These are phyloP conservation scores for Amazonetta brasiliensis DNA, from an alignment of 2,797 vertebrate genomes.

Conservation along the genomic window DNA sequence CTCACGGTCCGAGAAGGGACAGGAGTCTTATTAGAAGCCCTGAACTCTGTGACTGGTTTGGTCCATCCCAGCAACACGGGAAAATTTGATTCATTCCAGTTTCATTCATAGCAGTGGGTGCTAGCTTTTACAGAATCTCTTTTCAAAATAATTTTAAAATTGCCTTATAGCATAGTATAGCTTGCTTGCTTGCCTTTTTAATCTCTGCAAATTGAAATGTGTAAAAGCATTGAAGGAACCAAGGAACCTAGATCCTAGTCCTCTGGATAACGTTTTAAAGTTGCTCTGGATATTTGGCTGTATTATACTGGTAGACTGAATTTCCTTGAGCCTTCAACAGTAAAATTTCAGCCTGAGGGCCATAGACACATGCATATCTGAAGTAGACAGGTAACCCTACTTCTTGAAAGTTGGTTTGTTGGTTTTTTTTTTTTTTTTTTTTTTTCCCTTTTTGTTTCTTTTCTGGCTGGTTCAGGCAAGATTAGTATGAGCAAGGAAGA, in stretches of 20 bases:
- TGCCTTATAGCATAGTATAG: background rate
- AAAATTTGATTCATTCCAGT: background rate
- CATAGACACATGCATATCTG: background rate
- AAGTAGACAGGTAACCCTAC: background rate
- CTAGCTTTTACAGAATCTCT: background rate
- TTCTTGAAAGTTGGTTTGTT: background rate
- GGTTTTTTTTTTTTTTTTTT: background rate
- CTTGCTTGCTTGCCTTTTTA: background rate
- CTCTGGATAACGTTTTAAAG: background rate
- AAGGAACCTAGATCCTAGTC: background rate
- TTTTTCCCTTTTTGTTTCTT: no score
- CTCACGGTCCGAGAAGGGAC: background rate
- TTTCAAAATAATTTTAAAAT: background rate
- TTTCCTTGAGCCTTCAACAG: background rate
- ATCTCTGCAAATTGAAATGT: background rate
- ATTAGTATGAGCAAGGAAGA: background rate
- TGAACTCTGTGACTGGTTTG: background rate
- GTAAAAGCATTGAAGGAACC: background rate
- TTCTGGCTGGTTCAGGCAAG: accelerated
- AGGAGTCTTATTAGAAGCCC: background rate
- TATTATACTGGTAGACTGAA: background rate
- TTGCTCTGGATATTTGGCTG: background rate
- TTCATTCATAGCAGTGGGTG: background rate
- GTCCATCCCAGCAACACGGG: background rate
- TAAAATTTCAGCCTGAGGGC: background rate